Conservation (phyloP, 1,140 invertebrate genomes). For the Cotesia typhae region DNA sequence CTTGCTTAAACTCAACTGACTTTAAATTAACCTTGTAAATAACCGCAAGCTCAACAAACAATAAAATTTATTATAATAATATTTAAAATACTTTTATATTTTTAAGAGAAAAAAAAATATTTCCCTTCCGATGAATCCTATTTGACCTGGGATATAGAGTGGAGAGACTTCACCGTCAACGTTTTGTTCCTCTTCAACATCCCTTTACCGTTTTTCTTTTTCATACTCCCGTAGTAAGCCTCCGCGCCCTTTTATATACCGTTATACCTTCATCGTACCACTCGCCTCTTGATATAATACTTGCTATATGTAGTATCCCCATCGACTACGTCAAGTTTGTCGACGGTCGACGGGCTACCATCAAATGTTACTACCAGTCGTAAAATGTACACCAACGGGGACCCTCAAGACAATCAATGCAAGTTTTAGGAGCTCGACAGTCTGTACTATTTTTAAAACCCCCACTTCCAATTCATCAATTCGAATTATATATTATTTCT, state of each 20-base stretch:
- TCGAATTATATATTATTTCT: too few relatives aligned
- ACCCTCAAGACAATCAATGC: conserved; percentile 21
- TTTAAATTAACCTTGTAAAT: too few relatives aligned
- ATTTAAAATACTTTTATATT: background rate
- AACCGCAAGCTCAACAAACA: too few relatives aligned
- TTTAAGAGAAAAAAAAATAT: conserved; percentile 10
- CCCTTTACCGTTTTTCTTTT: conserved; percentile 16
- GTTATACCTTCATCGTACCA: conserved; percentile 1
- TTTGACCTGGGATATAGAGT: conserved; percentile 6
- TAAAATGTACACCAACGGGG: background rate
- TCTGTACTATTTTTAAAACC: background rate
- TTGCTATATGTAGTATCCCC: background rate
- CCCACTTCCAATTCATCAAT: background rate
- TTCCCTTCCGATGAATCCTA: background rate
- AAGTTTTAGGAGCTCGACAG: background rate
- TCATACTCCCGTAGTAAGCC: background rate
- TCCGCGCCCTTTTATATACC: background rate
- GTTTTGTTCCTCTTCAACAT: conserved; percentile 18
- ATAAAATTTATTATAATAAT: too few relatives aligned
- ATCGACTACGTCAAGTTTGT: background rate
- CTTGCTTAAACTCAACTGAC: too few relatives aligned
- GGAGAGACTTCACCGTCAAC: conserved; percentile 25
- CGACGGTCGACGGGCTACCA: background rate
- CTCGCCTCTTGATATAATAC: background rate
- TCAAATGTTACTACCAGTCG: conserved; percentile 16